Evolutionary conservation across 2,113 vertebrate species (phyloP), one percentile per base, ranked within the genome.

Genomic region (Perca flavescens): DNA sequence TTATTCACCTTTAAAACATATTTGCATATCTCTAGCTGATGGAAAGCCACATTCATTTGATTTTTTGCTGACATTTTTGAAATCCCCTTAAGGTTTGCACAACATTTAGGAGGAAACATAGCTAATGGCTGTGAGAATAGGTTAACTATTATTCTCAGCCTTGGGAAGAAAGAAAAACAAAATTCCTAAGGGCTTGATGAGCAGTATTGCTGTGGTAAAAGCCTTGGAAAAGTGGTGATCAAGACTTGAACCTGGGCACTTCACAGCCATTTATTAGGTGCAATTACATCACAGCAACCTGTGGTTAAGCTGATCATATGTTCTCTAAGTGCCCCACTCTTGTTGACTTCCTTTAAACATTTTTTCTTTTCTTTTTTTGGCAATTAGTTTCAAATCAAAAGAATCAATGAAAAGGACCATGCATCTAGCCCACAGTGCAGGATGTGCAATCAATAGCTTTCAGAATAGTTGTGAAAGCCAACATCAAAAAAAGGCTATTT

Each of bases 361-460:
- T 84, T 28, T 53, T 85, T 79, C 28, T 28, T 85, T 91, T 91
- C 84, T 86, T 43, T 10, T 43, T 34, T 34, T 34, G 66, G 77
- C 85, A 83, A 93, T 94, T 93, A 89, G 87, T 89, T 85, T 90
- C 80, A 90, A 92, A 93, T 93, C 82, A 89, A 85, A 90, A 87
- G 73, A 93, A 91, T 94, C 90, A 86, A 88, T 94, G 86, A 78
- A 80, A 88, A 63, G 58, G 62, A 82, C 80, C 87, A 69, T 87
- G 74, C 61, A 86, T 78, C 50, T 9, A 79, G 77, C 28, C 65
- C 40, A 49, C 73, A 72, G 81, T 62, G 71, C 64, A 54, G 22
- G 86, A 86, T 88, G 66, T 85, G 86, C 94, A 94, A 94, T 94
- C 92, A 75, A 94, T 94, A 89, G 69, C 75, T 91, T 91, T 92